These are phyloP conservation scores for Apeltes quadracus DNA, from an alignment of 2,113 vertebrate genomes.

Conservation along the genomic window DNA sequence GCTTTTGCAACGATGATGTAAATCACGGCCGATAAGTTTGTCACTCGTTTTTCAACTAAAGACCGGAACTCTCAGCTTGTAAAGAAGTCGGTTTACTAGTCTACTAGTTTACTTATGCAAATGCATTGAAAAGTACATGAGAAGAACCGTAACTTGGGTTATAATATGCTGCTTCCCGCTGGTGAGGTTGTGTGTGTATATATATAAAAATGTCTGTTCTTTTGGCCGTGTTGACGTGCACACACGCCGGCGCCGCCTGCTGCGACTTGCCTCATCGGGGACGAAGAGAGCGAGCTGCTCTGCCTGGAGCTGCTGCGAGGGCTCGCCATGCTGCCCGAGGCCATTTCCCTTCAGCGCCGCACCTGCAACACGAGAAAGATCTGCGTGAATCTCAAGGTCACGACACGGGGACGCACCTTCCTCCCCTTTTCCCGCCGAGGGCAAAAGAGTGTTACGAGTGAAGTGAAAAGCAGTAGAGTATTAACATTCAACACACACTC, in stretches of 20 bases:
- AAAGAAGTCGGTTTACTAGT: not conserved
- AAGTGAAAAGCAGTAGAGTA: not conserved
- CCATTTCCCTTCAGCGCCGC: slow-evolving; percentile 61
- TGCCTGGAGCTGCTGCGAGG: slow-evolving; percentile 83
- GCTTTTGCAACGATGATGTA: not conserved
- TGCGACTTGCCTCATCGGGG: slow-evolving; percentile 86
- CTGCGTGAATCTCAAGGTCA: not conserved
- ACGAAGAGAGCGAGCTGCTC: slow-evolving; percentile 79
- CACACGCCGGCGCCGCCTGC: not conserved
- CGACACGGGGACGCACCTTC: not conserved
- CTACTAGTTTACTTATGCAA: not conserved
- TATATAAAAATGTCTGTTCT: not conserved
- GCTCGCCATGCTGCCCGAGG: slow-evolving; percentile 82
- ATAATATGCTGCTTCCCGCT: not conserved
- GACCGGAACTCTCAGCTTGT: not conserved
- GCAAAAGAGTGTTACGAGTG: no score
- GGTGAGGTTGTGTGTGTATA: no score
- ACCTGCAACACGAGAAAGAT: slow-evolving; percentile 61
- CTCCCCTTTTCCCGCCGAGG: not conserved
- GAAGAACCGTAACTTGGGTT: not conserved
- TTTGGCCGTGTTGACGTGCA: not conserved
- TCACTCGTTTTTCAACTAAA: not conserved
- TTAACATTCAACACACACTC: slow-evolving; percentile 10
- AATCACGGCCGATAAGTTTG: slow-evolving; percentile 13
- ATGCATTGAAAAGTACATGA: not conserved